Evolutionary conservation across 2,888 invertebrate species (phyloP).

Genomic region (Neoascia interrupta): DNA sequence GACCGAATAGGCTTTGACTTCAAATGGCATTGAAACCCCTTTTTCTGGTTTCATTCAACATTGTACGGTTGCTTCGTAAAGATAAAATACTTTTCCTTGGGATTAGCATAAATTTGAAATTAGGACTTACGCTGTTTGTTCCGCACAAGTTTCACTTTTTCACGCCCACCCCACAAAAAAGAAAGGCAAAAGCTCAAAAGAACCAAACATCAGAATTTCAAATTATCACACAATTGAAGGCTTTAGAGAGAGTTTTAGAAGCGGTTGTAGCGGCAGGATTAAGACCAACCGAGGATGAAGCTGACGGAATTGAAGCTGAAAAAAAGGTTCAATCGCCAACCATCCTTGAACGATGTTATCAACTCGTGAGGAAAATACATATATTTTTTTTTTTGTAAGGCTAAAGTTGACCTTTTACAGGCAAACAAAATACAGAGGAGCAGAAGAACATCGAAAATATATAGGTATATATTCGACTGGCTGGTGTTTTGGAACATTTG

Average conservation of each 20-base stretch:
- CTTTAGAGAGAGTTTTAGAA: slow-evolving; percentile 17
- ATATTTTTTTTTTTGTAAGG: no score
- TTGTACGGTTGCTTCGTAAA: slow-evolving; percentile 23
- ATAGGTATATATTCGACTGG: background rate
- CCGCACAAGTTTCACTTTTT: slow-evolving; percentile 31
- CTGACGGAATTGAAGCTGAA: slow-evolving; percentile 12
- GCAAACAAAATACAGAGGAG: background rate
- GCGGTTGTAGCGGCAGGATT: slow-evolving; percentile 25
- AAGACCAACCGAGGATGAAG: slow-evolving; percentile 46
- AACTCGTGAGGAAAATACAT: slow-evolving; percentile 26
- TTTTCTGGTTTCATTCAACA: background rate
- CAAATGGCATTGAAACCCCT: slow-evolving; percentile 47
- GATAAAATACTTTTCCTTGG: slow-evolving; percentile 52
- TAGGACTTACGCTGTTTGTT: slow-evolving; percentile 47
- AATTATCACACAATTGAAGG: slow-evolving; percentile 62
- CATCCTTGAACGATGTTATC: slow-evolving; percentile 24
- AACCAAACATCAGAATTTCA: slow-evolving; percentile 56
- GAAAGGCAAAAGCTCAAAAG: slow-evolving; percentile 1
- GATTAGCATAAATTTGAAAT: slow-evolving; percentile 67
- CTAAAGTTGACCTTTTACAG: slow-evolving; percentile 20
- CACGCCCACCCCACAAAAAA: background rate
- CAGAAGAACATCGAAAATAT: background rate
- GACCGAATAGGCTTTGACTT: slow-evolving; percentile 36
- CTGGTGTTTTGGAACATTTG: slow-evolving; percentile 7
- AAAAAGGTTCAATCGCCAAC: slow-evolving; percentile 48